A percentile compares a stretch with the other conserved stretches of the same genome.
Conservation (phyloP, 1,140 invertebrate genomes). For the Pseudomyrmex concolor region DNA sequence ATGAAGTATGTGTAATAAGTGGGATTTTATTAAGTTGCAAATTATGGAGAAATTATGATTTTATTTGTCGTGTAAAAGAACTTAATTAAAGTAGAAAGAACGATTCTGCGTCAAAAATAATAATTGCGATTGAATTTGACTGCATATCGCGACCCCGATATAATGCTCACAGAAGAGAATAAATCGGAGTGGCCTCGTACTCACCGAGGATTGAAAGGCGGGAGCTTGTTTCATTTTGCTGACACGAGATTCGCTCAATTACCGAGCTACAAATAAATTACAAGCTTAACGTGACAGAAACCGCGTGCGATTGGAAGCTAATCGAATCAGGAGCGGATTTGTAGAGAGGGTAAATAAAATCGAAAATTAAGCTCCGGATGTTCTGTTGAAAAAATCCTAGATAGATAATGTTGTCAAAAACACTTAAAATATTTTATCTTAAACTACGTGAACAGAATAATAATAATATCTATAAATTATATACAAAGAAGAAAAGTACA, state of each 20-base stretch:
- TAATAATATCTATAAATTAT: too few species aligned
- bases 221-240: slow-evolving; percentile 64
- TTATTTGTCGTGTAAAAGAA: neutral
- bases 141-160: slow-evolving; percentile 22
- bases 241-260: slow-evolving; percentile 67
- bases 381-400: neutral
- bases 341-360: neutral
- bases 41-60: neutral
- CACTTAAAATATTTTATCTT: neutral
- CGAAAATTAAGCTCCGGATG: slow-evolving; percentile 26
- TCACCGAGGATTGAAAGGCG: neutral
- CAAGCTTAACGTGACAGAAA: slow-evolving; percentile 67
- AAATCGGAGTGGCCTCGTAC: slow-evolving; percentile 47
- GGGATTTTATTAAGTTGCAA: slow-evolving; percentile 1
- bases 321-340: neutral
- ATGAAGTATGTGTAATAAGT: neutral
- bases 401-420: neutral
- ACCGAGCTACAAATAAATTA: slow-evolving; percentile 68
- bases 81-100: neutral
- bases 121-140: slow-evolving; percentile 26
- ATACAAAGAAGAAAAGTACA: too few species aligned
- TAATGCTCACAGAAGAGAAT: slow-evolving; percentile 46
- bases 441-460: neutral
- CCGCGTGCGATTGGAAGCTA: slow-evolving; percentile 21
- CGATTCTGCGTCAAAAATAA: slow-evolving; percentile 1